A percentile compares a stretch with the other conserved stretches of the same genome.
Conservation (phyloP, 1,140 invertebrate genomes). For the Drosophila neocordata region DNA sequence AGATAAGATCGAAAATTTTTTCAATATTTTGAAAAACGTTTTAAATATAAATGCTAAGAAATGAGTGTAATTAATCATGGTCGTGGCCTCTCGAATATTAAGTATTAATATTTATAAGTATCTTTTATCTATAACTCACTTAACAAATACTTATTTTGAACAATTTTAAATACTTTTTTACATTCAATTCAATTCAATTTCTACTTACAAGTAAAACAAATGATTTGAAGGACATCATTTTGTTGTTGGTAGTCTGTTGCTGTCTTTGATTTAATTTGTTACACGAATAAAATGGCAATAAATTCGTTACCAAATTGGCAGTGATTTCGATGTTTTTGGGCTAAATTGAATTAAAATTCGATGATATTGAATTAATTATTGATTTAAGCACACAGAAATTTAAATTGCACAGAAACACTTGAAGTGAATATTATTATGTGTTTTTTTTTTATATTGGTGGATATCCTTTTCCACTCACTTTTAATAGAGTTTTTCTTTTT, state of each 20-base stretch:
- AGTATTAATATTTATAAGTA: no score
- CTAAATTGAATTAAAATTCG: conserved; percentile 43
- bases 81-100: no score
- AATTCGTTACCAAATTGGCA: conserved; percentile 26
- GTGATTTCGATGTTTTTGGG: conserved; percentile 16
- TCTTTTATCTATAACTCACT: no score
- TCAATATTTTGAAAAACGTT: no score
- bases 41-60: no score
- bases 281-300: conserved; percentile 36
- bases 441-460: conserved; percentile 7
- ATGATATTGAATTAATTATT: conserved; percentile 31
- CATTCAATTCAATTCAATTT: no score
- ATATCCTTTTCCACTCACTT: conserved; percentile 21
- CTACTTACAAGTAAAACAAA: conserved; percentile 75
- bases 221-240: conserved; percentile 74
- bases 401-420: conserved; percentile 3
- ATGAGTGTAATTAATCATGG: no score
- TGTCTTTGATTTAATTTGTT: not conserved
- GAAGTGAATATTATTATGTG: conserved; percentile 12
- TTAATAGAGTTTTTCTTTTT: conserved; percentile 13
- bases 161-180: no score
- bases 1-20: no score
- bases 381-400: no score
- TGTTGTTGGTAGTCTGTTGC: conserved; percentile 23
- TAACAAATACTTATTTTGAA: no score